These are phyloP conservation scores for Apostichopus japonicus DNA, from an alignment of 35 echinoderm and acorn worm genomes.

Conservation along the genomic window DNA sequence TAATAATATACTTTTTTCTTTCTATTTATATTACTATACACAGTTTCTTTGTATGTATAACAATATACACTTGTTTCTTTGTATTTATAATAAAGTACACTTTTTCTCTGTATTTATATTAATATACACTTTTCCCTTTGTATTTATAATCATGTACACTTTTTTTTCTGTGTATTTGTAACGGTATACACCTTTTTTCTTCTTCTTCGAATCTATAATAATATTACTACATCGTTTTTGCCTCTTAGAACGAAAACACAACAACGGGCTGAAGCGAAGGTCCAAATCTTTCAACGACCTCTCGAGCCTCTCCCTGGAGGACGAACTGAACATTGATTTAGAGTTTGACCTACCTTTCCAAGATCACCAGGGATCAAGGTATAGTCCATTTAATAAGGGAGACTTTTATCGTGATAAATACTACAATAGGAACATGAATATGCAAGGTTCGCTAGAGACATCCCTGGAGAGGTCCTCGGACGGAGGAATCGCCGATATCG, in stretches of 20 bases:
- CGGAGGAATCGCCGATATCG: conserved; percentile 18
- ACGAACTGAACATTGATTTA: conserved; percentile 7
- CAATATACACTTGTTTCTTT: no score
- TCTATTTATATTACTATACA: no score
- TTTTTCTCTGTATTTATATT: no score
- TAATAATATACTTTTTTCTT: no score
- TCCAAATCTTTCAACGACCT: conserved; percentile 45
- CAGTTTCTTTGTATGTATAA: no score
- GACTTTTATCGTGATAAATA: not conserved
- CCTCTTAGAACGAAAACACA: not conserved
- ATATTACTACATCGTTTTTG: not conserved
- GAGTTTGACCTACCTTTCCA: conserved; percentile 4
- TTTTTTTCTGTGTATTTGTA: no score
- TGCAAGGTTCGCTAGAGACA: not conserved
- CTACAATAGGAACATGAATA: conserved; percentile 30
- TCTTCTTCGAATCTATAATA: no score
- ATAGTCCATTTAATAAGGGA: not conserved
- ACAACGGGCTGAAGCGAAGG: not conserved
- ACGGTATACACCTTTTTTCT: no score
- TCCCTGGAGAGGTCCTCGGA: conserved; percentile 5
- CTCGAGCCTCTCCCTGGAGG: conserved; percentile 1
- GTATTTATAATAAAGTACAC: no score
- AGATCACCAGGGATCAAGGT: conserved; percentile 7
- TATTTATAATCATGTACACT: no score
- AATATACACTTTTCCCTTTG: no score